phyloP scores from a whole-genome alignment of 37 sponge, comb jelly and placozoan genomes.

The Diacarnus erythraeanus region DNA sequence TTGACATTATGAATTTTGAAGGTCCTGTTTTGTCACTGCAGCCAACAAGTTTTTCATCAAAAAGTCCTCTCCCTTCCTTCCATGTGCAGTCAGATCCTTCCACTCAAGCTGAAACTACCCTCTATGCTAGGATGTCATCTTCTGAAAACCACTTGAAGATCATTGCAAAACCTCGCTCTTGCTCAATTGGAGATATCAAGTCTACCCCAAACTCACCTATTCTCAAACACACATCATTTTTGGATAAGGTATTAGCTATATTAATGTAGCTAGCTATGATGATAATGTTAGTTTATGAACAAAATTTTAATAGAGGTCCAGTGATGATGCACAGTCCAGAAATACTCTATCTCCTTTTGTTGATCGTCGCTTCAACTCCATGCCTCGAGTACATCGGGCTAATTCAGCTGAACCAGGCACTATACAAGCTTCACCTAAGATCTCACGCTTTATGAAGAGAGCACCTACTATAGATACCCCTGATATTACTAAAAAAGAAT shows the following conservation, averaged over 20 bases:
- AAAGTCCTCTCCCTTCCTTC: not conserved
- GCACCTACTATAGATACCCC: conserved; percentile 37
- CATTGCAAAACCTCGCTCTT: not conserved
- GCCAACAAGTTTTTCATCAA: not conserved
- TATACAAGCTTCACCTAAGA: not conserved
- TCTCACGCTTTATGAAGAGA: conserved; percentile 23
- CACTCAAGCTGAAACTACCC: not conserved
- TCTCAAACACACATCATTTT: not conserved
- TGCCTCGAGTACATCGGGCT: not conserved
- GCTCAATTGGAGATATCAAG: not conserved
- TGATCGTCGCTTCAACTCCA: too few species aligned
- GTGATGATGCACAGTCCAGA: too few species aligned
- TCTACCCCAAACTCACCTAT: not conserved
- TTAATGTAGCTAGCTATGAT: conserved; percentile 4
- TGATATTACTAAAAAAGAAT: conserved; percentile 27
- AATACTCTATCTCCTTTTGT: not conserved
- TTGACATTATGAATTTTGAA: conserved; percentile 8
- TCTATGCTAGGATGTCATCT: not conserved
- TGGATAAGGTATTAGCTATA: not conserved
- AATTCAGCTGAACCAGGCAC: not conserved
- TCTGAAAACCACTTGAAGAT: not conserved
- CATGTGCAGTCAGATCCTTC: not conserved
- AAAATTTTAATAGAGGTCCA: too few species aligned
- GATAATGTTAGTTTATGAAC: too few species aligned
- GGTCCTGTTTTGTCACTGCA: conserved; percentile 14